Base-by-base conservation (phyloP, 2,888 invertebrate genomes). In the Tinea trinotella region DNA sequence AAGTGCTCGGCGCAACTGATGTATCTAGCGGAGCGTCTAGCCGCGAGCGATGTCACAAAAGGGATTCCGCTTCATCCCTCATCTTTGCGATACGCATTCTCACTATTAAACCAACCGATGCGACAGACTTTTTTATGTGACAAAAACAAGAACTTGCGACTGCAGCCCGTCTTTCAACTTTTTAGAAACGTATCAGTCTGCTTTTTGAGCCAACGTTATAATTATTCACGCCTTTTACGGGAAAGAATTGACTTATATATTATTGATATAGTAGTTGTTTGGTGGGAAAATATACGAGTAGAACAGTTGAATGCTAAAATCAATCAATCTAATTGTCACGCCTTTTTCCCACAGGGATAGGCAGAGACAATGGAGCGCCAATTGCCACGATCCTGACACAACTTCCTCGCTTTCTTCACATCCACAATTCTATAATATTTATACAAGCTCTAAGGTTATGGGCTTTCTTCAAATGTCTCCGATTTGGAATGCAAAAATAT, bases 211-310 rank as follows among this genome's bases (percentile, higher is more conserved):
- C 59, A 66, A 60, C 62, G 63, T 58, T 62, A 65, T 76, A 77
- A 77, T 80, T 78, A 80, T 80, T 76, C 71, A 77, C 71, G 69
- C 77, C 81, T 66, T 82, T 73, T 81, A 78, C 60, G 76, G 76
- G 57, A 64, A 64, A 66, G 71, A 76, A 58, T 55, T 53, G 24
- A 55, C 48, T 44, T 57, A 52, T 50, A 36, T 17, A 22, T 5
- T 50, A 24, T 18, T 46, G 46, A 46, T 19, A 17, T n/a, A 1
- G n/a, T 34, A 34, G 40, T 40, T 7, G 52, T 3, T 44, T 15
- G 22, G 54, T 54, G 54, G 40, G 54, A 54, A 54, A 19, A 19
- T 46, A 6, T 40, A 15, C n/a, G n/a, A n/a, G n/a, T n/a, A n/a
- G n/a, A n/a, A n/a, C n/a, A n/a, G n/a, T n/a, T n/a, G n/a, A n/a